phyloP scores from a whole-genome alignment of 2,113 vertebrate species.

The Vidua chalybeata region DNA sequence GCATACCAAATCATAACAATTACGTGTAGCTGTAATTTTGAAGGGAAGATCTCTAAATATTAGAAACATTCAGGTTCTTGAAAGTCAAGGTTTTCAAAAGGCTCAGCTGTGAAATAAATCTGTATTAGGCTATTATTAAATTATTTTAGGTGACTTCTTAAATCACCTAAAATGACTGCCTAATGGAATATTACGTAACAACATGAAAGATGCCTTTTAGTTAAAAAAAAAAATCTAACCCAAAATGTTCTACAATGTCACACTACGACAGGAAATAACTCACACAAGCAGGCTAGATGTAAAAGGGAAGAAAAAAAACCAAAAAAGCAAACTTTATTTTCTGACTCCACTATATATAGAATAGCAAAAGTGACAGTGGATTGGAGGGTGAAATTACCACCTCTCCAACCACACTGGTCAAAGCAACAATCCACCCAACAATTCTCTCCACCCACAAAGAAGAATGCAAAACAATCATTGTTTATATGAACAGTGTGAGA shows the following conservation, averaged over 20 bases:
- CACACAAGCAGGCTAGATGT: too few species aligned
- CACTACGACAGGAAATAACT: too few species aligned
- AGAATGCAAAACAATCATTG: too few species aligned
- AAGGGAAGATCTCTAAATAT: not conserved
- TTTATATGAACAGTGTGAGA: too few species aligned
- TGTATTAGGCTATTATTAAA: not conserved
- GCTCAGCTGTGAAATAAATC: not conserved
- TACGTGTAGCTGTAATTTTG: not conserved
- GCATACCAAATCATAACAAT: not conserved
- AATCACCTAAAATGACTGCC: not conserved
- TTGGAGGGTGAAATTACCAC: too few species aligned
- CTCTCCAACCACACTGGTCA: too few species aligned
- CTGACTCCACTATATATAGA: too few species aligned
- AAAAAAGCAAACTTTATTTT: too few species aligned
- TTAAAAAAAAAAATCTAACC: not conserved
- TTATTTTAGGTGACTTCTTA: not conserved
- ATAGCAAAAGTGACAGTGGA: too few species aligned
- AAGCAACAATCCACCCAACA: too few species aligned
- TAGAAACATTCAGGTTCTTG: not conserved
- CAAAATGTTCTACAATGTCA: not conserved
- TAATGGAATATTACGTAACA: not conserved
- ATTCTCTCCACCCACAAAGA: too few species aligned
- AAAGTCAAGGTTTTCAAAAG: not conserved
- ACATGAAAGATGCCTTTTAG: not conserved
- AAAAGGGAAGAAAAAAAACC: too few species aligned